phyloP scores from a whole-genome alignment of 2,113 vertebrate species.

The Myrmecobius fasciatus region DNA sequence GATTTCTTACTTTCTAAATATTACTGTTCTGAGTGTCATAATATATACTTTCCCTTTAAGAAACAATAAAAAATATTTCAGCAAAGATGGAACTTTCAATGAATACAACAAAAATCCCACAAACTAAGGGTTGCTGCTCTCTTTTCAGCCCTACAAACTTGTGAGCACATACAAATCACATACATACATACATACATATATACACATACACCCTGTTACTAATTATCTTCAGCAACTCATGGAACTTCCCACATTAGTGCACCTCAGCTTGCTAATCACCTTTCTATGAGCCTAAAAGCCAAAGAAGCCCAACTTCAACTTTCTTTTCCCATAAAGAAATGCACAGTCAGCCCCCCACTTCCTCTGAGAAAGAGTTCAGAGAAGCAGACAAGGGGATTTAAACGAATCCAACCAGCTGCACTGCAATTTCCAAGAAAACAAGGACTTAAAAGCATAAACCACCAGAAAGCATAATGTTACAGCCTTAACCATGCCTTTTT shows the following conservation, averaged over 20 bases:
- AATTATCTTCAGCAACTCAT: neutral
- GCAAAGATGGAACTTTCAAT: constrained; percentile 48
- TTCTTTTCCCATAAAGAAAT: constrained; percentile 76
- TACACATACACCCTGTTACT: neutral
- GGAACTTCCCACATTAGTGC: neutral
- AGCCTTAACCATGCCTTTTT: constrained; percentile 66
- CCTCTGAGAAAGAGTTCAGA: constrained; percentile 80
- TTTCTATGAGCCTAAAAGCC: constrained; percentile 61
- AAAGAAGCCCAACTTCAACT: constrained; percentile 65
- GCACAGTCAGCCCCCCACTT: constrained; percentile 82
- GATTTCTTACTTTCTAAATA: constrained; percentile 25
- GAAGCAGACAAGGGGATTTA: constrained; percentile 61
- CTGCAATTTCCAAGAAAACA: constrained; percentile 83
- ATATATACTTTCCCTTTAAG: constrained; percentile 31
- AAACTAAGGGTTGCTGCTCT: constrained; percentile 7
- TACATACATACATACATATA: constrained; percentile 20
- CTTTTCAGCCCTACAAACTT: constrained; percentile 35
- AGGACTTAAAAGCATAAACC: constrained; percentile 77
- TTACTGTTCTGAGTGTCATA: constrained; percentile 21
- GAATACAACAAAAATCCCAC: constrained; percentile 47
- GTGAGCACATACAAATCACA: neutral
- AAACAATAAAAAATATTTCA: constrained; percentile 52
- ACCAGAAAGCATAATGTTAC: constrained; percentile 71
- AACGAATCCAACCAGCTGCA: constrained; percentile 78
- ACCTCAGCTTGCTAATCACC: constrained; percentile 61